Conservation (phyloP, 2,113 vertebrate genomes). For the Chauna torquata region DNA sequence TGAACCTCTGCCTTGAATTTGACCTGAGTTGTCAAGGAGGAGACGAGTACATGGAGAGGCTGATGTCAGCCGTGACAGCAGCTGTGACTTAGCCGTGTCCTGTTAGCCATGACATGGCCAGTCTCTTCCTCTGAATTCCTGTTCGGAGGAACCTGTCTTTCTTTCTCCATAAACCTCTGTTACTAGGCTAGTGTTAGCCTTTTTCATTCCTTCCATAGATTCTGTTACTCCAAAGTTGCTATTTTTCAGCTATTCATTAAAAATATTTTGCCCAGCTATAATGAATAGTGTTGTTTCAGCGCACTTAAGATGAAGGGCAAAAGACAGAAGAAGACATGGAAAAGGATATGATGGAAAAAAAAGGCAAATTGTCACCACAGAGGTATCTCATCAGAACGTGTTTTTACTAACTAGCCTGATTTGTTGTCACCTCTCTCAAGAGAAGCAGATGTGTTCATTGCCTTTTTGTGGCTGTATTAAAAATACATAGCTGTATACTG, state of each 20-base stretch:
- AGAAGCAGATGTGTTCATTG: slow-evolving; percentile 4
- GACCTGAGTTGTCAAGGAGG: background rate
- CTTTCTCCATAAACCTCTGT: background rate
- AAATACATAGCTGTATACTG: background rate
- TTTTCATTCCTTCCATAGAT: background rate
- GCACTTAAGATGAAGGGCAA: background rate
- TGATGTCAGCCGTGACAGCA: background rate
- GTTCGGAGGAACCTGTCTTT: background rate
- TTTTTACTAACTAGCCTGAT: background rate
- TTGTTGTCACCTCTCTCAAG: background rate
- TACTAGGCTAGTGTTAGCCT: background rate
- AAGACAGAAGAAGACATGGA: background rate
- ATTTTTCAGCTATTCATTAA: background rate
- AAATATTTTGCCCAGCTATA: background rate
- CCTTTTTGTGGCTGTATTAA: background rate
- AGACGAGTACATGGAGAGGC: background rate
- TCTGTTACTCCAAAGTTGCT: background rate
- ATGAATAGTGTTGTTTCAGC: background rate
- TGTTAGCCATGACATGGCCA: background rate
- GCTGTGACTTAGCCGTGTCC: background rate
- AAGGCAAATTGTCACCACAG: background rate
- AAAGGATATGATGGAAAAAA: background rate
- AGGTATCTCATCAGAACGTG: background rate
- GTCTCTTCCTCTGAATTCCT: background rate
- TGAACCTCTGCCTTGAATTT: background rate